A percentile compares a stretch with the other conserved stretches of the same genome.
These are phyloP conservation scores for Xyliphius kryptos DNA, from an alignment of 2,113 vertebrate species.

Conservation along the genomic window DNA sequence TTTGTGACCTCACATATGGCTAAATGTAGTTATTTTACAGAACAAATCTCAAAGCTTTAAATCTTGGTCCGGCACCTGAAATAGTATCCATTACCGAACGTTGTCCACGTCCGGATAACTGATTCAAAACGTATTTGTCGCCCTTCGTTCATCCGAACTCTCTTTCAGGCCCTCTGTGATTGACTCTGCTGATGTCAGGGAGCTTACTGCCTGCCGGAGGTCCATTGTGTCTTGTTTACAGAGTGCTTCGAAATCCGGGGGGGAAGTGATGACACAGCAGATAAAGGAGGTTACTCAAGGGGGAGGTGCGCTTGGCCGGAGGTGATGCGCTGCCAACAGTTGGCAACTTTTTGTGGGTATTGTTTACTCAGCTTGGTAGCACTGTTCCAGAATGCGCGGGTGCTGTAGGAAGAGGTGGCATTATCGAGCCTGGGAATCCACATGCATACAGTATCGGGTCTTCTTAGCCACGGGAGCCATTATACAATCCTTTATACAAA, in stretches of 20 bases:
- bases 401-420: background rate
- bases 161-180: conserved; percentile 7
- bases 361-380: conserved; percentile 16
- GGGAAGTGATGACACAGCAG: conserved; percentile 29
- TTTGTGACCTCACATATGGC: too few relatives aligned
- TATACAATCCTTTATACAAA: too few relatives aligned
- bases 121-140: background rate
- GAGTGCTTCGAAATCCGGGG: conserved; percentile 6
- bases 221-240: conserved; percentile 32
- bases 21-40: too few relatives aligned
- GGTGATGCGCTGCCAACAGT: conserved; percentile 24
- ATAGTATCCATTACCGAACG: background rate
- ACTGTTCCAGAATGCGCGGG: background rate
- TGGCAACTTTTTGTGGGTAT: conserved; percentile 12
- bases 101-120: conserved; percentile 5
- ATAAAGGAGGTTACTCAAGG: conserved; percentile 28
- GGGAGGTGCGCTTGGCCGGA: conserved; percentile 13
- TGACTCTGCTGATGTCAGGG: conserved; percentile 26
- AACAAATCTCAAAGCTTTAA: too few relatives aligned
- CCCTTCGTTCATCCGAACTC: background rate
- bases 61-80: too few relatives aligned
- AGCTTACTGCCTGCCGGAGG: conserved; percentile 28
- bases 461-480: too few relatives aligned
- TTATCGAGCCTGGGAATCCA: background rate
- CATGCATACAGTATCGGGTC: too few relatives aligned